Conservation (phyloP, 2,113 vertebrate genomes). For the Halcyon senegalensis region DNA sequence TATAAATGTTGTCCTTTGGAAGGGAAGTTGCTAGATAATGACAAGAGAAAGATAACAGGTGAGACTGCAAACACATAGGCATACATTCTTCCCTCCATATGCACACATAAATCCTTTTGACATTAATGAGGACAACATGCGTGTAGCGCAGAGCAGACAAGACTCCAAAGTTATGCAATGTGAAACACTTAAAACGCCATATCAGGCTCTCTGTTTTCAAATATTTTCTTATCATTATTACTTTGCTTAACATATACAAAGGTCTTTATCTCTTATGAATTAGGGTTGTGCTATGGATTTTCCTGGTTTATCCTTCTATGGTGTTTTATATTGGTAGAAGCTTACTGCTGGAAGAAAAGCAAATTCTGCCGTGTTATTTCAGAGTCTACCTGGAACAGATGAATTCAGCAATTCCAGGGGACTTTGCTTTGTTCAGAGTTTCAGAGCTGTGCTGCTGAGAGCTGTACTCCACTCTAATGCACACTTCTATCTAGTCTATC, state of each 20-base stretch:
- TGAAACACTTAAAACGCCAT: neutral
- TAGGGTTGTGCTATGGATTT: neutral
- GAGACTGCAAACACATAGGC: constrained; percentile 14
- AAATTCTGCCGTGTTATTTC: neutral
- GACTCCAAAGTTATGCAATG: neutral
- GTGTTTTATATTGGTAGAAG: neutral
- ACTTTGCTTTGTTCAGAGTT: neutral
- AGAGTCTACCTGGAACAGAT: neutral
- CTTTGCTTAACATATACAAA: neutral
- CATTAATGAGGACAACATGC: constrained; percentile 27
- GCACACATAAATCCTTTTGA: constrained; percentile 45
- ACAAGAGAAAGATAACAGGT: constrained; percentile 41
- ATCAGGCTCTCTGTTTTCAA: neutral
- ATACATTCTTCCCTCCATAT: neutral
- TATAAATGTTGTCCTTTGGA: constrained; percentile 59
- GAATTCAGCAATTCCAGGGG: neutral
- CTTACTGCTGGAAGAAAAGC: neutral
- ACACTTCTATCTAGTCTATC: neutral
- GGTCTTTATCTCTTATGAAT: neutral
- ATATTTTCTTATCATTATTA: neutral
- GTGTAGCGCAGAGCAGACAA: neutral
- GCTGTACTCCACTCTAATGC: neutral
- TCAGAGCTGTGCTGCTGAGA: neutral
- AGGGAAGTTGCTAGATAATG: constrained; percentile 39
- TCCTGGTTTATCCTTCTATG: neutral